Conservation (phyloP, 2,113 vertebrate species). For the Myotis brandtii region DNA sequence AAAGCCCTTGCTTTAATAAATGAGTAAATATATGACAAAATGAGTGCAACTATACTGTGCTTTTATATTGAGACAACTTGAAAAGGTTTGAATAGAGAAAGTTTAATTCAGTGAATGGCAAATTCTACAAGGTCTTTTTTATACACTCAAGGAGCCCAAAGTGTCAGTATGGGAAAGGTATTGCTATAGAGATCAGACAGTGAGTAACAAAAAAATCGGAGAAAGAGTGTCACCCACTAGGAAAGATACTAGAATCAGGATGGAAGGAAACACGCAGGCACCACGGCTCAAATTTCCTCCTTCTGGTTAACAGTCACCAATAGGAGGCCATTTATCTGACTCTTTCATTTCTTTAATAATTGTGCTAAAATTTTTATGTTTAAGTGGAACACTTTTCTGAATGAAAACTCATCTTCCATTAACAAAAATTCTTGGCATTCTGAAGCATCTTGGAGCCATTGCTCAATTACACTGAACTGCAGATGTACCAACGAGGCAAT, state of each 20-base stretch:
- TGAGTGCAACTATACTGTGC: neutral
- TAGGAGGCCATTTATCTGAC: neutral
- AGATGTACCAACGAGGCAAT: neutral
- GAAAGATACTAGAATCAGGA: neutral
- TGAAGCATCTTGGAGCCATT: neutral
- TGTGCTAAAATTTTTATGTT: conserved; percentile 27
- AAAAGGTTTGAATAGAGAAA: neutral
- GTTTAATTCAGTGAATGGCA: neutral
- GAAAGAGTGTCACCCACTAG: neutral
- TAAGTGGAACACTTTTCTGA: conserved; percentile 48
- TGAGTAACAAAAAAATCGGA: neutral
- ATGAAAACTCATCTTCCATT: conserved; percentile 27
- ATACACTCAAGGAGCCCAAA: neutral
- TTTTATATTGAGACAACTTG: neutral
- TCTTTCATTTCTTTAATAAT: conserved; percentile 55
- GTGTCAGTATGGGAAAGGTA: neutral
- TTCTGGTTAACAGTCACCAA: neutral
- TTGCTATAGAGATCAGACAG: too few relatives aligned
- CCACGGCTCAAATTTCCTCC: neutral
- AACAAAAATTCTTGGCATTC: conserved; percentile 19
- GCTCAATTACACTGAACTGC: neutral
- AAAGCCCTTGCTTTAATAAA: neutral
- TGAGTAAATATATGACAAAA: neutral
- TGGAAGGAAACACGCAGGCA: neutral
- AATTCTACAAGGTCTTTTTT: neutral